A percentile compares a stretch with the other conserved stretches of the same genome.
Evolutionary conservation across 2,113 vertebrate genomes (phyloP).

Genomic region (Scartelaos histophorus): DNA sequence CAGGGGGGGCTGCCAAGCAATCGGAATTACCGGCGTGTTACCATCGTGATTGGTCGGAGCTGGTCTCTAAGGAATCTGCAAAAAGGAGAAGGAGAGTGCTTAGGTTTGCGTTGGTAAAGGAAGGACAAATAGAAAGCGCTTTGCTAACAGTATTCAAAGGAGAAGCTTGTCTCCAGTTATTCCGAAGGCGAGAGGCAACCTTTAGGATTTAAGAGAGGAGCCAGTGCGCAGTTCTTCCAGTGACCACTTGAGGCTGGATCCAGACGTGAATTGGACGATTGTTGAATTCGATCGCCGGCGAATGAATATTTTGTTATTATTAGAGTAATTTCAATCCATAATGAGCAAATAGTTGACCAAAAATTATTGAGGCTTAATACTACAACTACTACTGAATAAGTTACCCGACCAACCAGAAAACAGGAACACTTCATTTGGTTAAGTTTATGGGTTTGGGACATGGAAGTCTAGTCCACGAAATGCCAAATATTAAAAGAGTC

Average conservation of each 20-base stretch:
- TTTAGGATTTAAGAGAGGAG: neutral
- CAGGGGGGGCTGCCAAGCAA: constrained; percentile 33
- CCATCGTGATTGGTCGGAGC: constrained; percentile 41
- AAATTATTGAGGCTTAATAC: no score
- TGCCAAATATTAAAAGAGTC: no score
- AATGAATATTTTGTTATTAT: no score
- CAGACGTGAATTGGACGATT: neutral
- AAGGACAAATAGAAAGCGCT: constrained; percentile 30
- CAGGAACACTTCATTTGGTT: no score
- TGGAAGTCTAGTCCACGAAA: no score
- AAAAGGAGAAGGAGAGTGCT: constrained; percentile 9
- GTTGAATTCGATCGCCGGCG: neutral
- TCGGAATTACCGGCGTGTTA: constrained; percentile 62
- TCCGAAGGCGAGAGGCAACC: neutral
- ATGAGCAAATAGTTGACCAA: no score
- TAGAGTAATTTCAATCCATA: no score
- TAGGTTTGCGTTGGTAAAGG: constrained; percentile 27
- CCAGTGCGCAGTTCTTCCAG: neutral
- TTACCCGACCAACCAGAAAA: no score
- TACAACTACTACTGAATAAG: no score
- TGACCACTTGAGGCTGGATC: neutral
- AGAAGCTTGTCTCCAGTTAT: constrained; percentile 3
- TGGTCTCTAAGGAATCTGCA: constrained; percentile 27
- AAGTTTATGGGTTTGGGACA: no score
- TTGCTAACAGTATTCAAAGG: constrained; percentile 26